Evolutionary conservation across 2,888 invertebrate species (phyloP).

Genomic region (Sclerodermus sp.): DNA sequence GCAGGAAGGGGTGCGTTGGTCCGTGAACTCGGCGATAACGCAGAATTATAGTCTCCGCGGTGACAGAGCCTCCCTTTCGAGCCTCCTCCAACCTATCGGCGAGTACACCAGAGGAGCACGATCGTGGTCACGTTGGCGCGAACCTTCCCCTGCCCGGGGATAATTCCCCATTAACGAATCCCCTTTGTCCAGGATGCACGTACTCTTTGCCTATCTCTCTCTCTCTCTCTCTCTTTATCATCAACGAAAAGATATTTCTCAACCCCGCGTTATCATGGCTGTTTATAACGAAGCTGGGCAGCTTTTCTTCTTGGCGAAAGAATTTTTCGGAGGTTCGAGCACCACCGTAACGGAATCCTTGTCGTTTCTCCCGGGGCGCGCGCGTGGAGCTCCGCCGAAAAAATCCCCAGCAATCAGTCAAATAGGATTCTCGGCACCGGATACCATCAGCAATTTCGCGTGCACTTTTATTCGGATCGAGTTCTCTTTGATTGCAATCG

Average conservation of each 20-base stretch:
- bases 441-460: conserved; percentile 7
- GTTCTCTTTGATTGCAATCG: conserved; percentile 5
- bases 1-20: conserved; percentile 45
- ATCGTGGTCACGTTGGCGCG: no score
- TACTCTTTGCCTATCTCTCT: no score
- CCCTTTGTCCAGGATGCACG: no score
- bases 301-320: no score
- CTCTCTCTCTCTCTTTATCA: no score
- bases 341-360: no score
- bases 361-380: background rate
- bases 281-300: no score
- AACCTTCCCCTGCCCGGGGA: no score
- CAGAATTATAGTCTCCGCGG: conserved; percentile 47
- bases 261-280: no score
- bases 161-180: no score
- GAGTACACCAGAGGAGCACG: background rate
- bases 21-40: conserved; percentile 55
- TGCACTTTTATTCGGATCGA: conserved; percentile 4
- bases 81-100: background rate
- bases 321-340: no score
- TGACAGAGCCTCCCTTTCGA: conserved; percentile 26
- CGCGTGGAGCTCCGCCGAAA: background rate
- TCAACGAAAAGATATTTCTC: no score
- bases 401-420: conserved; percentile 2
- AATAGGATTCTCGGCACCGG: conserved; percentile 3